Conservation (phyloP, 2,797 vertebrate species). For the Syngnathus acus region DNA sequence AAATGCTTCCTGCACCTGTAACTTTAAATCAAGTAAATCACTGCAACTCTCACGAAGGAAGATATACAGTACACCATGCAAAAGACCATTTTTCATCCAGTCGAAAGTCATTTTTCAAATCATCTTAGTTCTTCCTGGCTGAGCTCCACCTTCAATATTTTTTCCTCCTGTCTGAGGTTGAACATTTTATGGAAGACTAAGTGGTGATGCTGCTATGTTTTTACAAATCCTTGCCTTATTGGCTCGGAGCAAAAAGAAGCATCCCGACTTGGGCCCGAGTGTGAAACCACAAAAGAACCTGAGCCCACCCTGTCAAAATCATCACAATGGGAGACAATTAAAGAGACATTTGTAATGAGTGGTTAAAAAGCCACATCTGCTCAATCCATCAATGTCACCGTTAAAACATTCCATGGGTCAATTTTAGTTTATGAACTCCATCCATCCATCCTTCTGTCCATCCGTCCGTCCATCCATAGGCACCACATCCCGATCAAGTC, state of each 20-base stretch:
- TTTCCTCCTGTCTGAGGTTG: background rate
- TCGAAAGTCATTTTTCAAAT: background rate
- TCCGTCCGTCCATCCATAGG: too few species aligned
- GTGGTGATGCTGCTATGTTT: background rate
- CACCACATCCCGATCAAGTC: too few species aligned
- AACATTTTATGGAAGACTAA: background rate
- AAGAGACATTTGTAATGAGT: background rate
- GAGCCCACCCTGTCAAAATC: too few species aligned
- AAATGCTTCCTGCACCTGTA: conserved; percentile 52
- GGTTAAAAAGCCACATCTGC: background rate
- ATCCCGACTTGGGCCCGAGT: too few species aligned
- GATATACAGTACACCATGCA: background rate
- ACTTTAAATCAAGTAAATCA: conserved; percentile 15
- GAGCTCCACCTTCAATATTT: background rate
- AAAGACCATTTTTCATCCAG: background rate
- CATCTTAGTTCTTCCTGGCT: background rate
- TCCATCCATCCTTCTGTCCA: too few species aligned
- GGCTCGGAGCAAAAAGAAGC: background rate
- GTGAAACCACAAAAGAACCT: too few species aligned
- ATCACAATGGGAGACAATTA: background rate
- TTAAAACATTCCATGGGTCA: background rate
- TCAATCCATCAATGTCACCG: background rate
- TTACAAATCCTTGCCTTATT: background rate
- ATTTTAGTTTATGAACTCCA: background rate
- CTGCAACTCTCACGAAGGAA: background rate